Conservation (phyloP, 2,113 vertebrate genomes). For the Anoura caudifer region DNA sequence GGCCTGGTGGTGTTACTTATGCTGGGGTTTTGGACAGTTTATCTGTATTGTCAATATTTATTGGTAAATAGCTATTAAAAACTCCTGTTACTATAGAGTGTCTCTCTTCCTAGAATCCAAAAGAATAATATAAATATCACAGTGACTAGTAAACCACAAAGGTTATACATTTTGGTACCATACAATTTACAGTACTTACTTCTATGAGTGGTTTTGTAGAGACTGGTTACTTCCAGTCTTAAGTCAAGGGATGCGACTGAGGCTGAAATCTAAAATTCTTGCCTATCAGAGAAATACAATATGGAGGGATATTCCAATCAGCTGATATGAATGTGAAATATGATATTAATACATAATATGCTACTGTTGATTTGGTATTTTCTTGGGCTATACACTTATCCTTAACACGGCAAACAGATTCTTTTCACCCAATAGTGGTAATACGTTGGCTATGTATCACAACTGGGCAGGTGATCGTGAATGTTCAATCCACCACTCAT, state of each 20-base stretch:
- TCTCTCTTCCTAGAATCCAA: neutral
- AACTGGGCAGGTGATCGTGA: neutral
- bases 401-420: neutral
- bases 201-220: neutral
- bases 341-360: neutral
- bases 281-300: neutral
- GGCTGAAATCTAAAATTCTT: neutral
- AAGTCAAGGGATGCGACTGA: neutral
- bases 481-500: neutral
- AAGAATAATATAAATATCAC: neutral
- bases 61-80: neutral
- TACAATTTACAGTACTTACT: neutral
- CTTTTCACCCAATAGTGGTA: neutral
- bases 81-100: neutral
- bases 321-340: neutral
- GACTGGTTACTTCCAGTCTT: neutral
- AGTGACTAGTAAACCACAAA: neutral
- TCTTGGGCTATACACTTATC: neutral
- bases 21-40: neutral
- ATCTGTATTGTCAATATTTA: neutral
- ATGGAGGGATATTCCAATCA: neutral
- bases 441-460: constrained; percentile 33
- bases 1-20: neutral
- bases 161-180: neutral
- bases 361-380: neutral